These are phyloP conservation scores for Strigamia transsilvanica DNA, from an alignment of 2,888 invertebrate genomes.

Conservation along the genomic window DNA sequence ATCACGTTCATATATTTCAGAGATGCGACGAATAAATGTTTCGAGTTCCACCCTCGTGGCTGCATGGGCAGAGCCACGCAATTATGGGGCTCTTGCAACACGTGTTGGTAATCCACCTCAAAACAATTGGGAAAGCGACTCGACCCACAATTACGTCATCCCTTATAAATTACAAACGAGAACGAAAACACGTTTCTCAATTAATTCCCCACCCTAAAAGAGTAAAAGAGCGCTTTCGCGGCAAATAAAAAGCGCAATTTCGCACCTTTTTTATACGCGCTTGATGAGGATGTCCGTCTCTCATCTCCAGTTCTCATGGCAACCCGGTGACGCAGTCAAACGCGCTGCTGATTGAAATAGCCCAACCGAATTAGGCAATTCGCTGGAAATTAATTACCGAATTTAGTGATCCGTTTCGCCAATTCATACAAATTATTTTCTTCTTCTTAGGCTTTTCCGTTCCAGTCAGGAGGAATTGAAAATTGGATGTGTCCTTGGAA, in stretches of 20 bases:
- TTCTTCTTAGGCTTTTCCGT: no score
- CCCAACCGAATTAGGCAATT: slow-evolving; percentile 12
- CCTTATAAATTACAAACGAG: slow-evolving; percentile 30
- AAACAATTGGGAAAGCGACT: slow-evolving; percentile 15
- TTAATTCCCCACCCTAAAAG: neutral
- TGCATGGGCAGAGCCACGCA: slow-evolving; percentile 11
- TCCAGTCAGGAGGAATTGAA: neutral
- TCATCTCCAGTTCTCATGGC: neutral
- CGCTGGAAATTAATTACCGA: neutral
- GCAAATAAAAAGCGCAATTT: slow-evolving; percentile 6
- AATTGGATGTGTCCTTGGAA: neutral
- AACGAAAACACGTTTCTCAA: slow-evolving; percentile 9
- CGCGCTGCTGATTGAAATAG: neutral
- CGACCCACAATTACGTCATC: slow-evolving; percentile 24
- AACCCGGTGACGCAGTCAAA: neutral
- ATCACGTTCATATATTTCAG: slow-evolving; percentile 15
- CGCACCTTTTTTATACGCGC: neutral
- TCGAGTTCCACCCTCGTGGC: slow-evolving; percentile 26
- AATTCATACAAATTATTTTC: neutral
- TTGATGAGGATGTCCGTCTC: slow-evolving; percentile 21
- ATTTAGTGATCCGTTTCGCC: slow-evolving; percentile 1
- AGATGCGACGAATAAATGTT: slow-evolving; percentile 15
- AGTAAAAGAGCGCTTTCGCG: neutral
- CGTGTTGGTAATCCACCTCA: slow-evolving; percentile 21
- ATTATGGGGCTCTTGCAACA: slow-evolving; percentile 11